A percentile compares a stretch with the other conserved stretches of the same genome.
Evolutionary conservation across 2,888 invertebrate species (phyloP).

Genomic region (Notodonta ziczac): DNA sequence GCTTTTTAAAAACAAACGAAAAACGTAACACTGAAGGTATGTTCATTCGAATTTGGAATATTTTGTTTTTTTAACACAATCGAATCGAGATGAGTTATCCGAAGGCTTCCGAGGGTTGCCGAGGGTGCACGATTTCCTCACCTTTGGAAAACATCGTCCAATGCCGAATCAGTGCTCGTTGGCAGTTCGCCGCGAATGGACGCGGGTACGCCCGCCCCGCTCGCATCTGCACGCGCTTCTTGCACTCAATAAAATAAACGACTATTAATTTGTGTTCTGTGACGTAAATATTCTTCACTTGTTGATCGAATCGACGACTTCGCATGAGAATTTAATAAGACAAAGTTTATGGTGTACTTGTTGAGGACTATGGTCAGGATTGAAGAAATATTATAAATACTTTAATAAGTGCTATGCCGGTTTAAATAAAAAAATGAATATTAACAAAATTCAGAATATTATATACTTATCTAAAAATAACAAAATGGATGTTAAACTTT

Average conservation of each 20-base stretch:
- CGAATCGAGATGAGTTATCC: slow-evolving; percentile 74
- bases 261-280: slow-evolving; percentile 60
- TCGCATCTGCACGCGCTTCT: slow-evolving; percentile 47
- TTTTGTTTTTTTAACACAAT: slow-evolving; percentile 66
- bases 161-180: slow-evolving; percentile 79
- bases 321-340: background rate
- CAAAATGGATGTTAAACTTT: slow-evolving; percentile 1
- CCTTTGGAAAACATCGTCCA: slow-evolving; percentile 79
- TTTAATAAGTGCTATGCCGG: no score
- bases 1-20: slow-evolving; percentile 6
- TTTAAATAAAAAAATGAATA: background rate
- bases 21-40: slow-evolving; percentile 12
- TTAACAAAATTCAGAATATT: background rate
- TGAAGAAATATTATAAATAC: background rate
- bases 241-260: slow-evolving; percentile 57
- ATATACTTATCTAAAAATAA: background rate
- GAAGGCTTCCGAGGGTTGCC: slow-evolving; percentile 65
- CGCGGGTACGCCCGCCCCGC: slow-evolving; percentile 40
- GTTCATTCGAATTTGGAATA: slow-evolving; percentile 66
- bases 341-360: slow-evolving; percentile 19
- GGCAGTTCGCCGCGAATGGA: slow-evolving; percentile 58
- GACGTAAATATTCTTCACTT: slow-evolving; percentile 57
- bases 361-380: background rate
- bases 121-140: slow-evolving; percentile 74
- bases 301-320: slow-evolving; percentile 45